Evolutionary conservation across 2,888 invertebrate species (phyloP).

Genomic region (Ellobium chinense): DNA sequence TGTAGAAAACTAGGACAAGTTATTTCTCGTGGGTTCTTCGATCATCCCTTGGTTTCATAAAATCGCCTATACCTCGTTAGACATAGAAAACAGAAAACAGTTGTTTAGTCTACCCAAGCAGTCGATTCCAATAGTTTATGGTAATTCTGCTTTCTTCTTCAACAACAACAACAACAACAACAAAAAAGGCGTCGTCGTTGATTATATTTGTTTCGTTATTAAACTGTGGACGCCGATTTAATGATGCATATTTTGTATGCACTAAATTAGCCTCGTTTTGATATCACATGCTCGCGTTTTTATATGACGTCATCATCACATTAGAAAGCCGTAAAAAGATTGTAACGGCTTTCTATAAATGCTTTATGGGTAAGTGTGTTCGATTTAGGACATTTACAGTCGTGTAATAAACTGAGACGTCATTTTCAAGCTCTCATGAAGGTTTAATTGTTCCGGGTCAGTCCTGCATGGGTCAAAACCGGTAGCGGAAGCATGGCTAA

Average conservation of each 20-base stretch:
- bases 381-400: not conserved
- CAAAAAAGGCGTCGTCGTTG: no score
- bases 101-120: no score
- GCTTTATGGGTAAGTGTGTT: conserved; percentile 14
- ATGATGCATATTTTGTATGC: not conserved
- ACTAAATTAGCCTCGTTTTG: conserved; percentile 8
- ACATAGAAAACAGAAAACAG: no score
- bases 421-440: not conserved
- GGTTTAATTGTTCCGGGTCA: conserved; percentile 14
- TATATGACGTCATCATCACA: conserved; percentile 1
- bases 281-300: not conserved
- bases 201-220: no score
- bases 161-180: no score
- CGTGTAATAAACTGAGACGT: not conserved
- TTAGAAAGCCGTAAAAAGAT: not conserved
- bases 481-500: conserved; percentile 37
- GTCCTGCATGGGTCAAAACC: not conserved
- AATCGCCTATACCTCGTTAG: no score
- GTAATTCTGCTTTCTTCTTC: no score
- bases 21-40: no score
- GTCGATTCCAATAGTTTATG: no score
- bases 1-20: no score
- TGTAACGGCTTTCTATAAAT: not conserved
- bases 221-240: not conserved
- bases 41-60: no score